Conservation (phyloP, 2,113 vertebrate genomes). For the Colius striatus region DNA sequence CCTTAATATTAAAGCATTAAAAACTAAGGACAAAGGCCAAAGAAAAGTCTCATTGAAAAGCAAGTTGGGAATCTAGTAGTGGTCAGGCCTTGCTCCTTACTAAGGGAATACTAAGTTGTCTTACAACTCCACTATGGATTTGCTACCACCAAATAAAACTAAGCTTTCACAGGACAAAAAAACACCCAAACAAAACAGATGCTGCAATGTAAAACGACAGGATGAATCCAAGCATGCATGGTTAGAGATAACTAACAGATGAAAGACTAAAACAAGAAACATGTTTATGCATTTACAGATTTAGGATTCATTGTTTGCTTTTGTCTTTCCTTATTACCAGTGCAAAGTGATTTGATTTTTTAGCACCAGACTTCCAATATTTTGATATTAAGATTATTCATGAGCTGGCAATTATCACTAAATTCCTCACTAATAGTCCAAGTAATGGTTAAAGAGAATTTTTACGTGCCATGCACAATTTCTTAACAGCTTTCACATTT, state of each 20-base stretch:
- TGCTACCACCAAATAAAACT: neutral
- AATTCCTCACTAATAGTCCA: neutral
- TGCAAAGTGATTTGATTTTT: conserved; percentile 3
- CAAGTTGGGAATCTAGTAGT: neutral
- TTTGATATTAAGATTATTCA: conserved; percentile 55
- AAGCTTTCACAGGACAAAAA: neutral
- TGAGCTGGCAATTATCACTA: conserved; percentile 68
- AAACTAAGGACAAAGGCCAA: neutral
- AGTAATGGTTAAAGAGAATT: neutral
- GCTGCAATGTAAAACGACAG: neutral
- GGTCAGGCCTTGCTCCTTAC: neutral
- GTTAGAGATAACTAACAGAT: neutral
- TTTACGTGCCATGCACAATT: conserved; percentile 1
- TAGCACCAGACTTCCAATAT: conserved; percentile 24
- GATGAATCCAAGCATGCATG: conserved; percentile 27
- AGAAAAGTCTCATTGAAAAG: neutral
- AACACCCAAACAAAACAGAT: neutral
- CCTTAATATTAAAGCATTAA: neutral
- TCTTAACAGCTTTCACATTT: neutral
- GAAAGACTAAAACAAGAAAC: conserved; percentile 10
- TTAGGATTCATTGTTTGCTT: conserved; percentile 65
- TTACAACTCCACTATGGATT: conserved; percentile 15
- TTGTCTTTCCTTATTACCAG: conserved; percentile 27
- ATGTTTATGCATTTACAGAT: conserved; percentile 69
- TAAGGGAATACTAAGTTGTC: neutral